Base-by-base conservation (phyloP, 1,140 invertebrate species). In the Drosophila pseudoananassae region DNA sequence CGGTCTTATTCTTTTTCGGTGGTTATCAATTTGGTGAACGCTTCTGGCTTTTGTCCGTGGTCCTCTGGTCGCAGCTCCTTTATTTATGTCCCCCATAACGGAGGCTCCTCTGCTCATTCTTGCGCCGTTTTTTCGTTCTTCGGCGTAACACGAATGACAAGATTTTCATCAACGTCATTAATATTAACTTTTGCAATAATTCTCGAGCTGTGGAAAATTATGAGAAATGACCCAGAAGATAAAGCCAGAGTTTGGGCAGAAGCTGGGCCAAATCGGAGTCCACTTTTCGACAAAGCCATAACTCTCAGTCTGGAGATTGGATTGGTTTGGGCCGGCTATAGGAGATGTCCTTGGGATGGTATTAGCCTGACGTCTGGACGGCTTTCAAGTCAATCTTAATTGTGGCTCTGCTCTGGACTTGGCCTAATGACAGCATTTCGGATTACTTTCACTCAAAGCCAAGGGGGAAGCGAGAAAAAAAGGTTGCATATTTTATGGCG, bases 161-260 rank as follows among this genome's bases (percentile, higher is more conserved):
- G 85, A 90, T 90, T 90, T 90, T 90, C 85, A 90, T 90, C 85
- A 90, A 90, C 87, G 85, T 90, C 85, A 85, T 90, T 90, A 90
- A 90, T 90, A 90, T 90, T 90, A 90, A 90, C 85, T 90, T 90
- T 90, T 80, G 83, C 72, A 87, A 87, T 87, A 87, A 87, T 87
- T 87, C 83, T 87, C 78, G 61, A 63, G 76, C 82, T 87, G 52
- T 69, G 72, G 56, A 90, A 90, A 87, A 90, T 90, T 90, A 90
- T 90, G 85, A 90, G 84, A 85, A 85, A 90, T 90, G 87, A 85
- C 81, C 78, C 43, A 71, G 50, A 51, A 90, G 85, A 90, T 90
- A 90, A 85, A 57, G 14, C 61, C 38, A 17, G n/a, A 20, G 50
- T 38, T 31, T 58, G 47, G 52, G 64, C 14, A 33, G 38, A 14